Evolutionary conservation across 2,888 invertebrate species (phyloP).

Genomic region (Xylota segnis): DNA sequence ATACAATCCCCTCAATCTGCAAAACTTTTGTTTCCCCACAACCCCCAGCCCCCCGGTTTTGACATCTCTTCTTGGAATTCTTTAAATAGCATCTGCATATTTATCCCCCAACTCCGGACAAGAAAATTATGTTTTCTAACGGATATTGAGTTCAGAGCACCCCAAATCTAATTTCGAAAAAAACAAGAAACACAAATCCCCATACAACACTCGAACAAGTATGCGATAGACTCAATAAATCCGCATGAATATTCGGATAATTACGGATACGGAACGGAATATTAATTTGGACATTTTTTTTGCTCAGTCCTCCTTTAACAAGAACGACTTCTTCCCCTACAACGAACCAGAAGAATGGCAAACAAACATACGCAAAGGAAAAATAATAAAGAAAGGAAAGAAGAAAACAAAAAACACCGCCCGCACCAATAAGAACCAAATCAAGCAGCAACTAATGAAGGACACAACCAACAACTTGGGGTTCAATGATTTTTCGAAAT

Average conservation of each 20-base stretch:
- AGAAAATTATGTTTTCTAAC: constrained; percentile 16
- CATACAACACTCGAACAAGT: neutral
- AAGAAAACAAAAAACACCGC: constrained; percentile 31
- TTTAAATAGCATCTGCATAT: constrained; percentile 4
- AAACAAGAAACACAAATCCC: neutral
- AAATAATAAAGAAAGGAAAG: neutral
- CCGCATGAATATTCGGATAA: constrained; percentile 52
- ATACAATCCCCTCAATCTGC: neutral
- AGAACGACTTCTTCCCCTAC: constrained; percentile 3
- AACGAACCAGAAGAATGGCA: constrained; percentile 5
- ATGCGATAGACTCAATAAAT: constrained; percentile 36
- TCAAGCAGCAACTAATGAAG: constrained; percentile 61
- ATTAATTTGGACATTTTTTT: constrained; percentile 45
- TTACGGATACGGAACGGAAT: constrained; percentile 67
- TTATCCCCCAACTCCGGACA: neutral
- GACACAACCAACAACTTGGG: constrained; percentile 29
- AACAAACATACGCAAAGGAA: neutral
- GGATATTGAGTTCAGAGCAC: constrained; percentile 12
- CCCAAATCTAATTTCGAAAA: constrained; percentile 14
- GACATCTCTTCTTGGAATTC: constrained; percentile 5
- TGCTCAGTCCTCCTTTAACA: constrained; percentile 4
- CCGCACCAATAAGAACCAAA: constrained; percentile 55
- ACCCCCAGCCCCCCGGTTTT: neutral
- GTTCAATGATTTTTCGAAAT: constrained; percentile 69
- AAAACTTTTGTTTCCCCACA: neutral